Evolutionary conservation across 2,113 vertebrate genomes (phyloP), one percentile per base, ranked within the genome.

Genomic region (Rhipidura dahli): DNA sequence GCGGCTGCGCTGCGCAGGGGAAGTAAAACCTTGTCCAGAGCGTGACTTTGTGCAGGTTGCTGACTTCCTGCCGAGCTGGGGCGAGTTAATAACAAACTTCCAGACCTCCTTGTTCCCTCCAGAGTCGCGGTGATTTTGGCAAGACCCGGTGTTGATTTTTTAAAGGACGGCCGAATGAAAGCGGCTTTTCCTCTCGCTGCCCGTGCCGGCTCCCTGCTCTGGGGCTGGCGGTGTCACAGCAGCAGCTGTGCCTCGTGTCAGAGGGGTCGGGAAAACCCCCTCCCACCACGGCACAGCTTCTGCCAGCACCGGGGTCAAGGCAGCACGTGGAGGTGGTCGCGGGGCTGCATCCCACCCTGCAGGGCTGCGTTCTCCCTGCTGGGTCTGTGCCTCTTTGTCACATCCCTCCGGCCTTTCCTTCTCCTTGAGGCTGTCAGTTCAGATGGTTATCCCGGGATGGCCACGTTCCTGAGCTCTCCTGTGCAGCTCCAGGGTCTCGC

Each of bases 401-500:
- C 2, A 0, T 70, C 61, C 71, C 1, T 4, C 47, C 57, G 0
- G 11, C 39, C 30, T 63, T 20, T 87, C 56, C 53, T 59, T 35
- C n/a, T 70, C 66, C 63, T 81, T 21, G 6, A 51, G 56, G 28
- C 66, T 81, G 87, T 26, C 54, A 1, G 0, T 18, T 5, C n/a
- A 17, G 50, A 1, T 1, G 40, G 28, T 7, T 65, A 1, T 83
- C 37, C 22, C 27, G 26, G 70, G 60, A 24, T 50, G 35, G 8
- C 26, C 8, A 0, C 2, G 6, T 40, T 57, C 28, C 51, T 3
- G 7, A 2, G 2, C 59, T 86, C 39, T 35, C 47, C 75, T 22
- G 30, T 1, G 6, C 1, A 8, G 76, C 61, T 19, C 31, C 2
- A 2, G 28, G 66, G 13, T n/a, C 57, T 51, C 2, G 0, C 0